phyloP scores from a whole-genome alignment of 2,797 vertebrate species.

The Manis pentadactyla region DNA sequence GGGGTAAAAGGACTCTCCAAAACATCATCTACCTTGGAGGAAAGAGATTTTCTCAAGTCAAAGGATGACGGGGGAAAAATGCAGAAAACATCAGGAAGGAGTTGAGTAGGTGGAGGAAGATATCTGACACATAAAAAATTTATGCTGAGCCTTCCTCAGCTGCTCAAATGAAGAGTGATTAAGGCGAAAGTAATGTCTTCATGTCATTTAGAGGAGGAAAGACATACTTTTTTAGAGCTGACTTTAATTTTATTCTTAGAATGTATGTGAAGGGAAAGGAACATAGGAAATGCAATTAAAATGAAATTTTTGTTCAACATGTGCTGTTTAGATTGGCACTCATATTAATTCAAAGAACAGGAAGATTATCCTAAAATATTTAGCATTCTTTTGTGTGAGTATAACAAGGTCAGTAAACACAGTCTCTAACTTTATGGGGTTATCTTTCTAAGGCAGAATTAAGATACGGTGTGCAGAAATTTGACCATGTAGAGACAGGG shows the following conservation, averaged over 20 bases:
- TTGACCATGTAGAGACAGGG: conserved; percentile 68
- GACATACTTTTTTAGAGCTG: conserved; percentile 66
- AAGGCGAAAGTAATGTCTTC: conserved; percentile 79
- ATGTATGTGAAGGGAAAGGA: conserved; percentile 67
- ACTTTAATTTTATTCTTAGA: conserved; percentile 77
- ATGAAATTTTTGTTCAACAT: conserved; percentile 68
- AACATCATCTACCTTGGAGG: conserved; percentile 17
- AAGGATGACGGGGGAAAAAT: conserved; percentile 15
- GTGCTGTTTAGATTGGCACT: conserved; percentile 73
- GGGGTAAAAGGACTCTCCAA: not conserved
- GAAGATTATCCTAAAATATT: conserved; percentile 80
- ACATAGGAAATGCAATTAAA: conserved; percentile 75
- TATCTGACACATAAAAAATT: conserved; percentile 69
- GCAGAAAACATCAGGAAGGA: conserved; percentile 4
- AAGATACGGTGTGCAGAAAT: conserved; percentile 48
- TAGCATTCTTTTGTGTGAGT: conserved; percentile 74
- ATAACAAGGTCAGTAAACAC: conserved; percentile 73
- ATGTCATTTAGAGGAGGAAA: conserved; percentile 71
- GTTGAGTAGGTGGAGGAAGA: conserved; percentile 52
- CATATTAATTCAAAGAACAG: conserved; percentile 67
- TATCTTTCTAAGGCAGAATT: conserved; percentile 72
- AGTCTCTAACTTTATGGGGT: conserved; percentile 68
- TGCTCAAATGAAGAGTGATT: conserved; percentile 77
- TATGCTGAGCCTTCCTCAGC: conserved; percentile 70
- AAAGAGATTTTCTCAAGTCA: conserved; percentile 56